These are phyloP conservation scores for Diaphora mendica DNA, from an alignment of 2,888 invertebrate genomes.

Conservation along the genomic window DNA sequence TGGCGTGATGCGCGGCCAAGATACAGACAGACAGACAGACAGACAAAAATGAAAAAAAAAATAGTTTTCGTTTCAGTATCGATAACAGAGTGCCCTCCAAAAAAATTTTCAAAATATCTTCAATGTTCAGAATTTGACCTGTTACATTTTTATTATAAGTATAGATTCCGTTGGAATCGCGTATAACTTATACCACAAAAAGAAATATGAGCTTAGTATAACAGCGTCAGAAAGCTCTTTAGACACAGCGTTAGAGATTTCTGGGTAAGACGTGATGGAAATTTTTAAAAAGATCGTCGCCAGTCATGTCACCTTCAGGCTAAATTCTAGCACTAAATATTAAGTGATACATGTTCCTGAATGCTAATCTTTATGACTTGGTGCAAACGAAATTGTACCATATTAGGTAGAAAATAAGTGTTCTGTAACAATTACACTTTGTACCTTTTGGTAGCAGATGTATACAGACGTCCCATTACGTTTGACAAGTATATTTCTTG, in stretches of 20 bases:
- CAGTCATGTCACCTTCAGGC: constrained; percentile 16
- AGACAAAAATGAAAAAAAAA: no score
- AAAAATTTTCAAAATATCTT: no score
- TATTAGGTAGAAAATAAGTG: background rate
- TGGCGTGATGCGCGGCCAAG: no score
- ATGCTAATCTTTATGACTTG: background rate
- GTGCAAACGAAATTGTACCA: background rate
- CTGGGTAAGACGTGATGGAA: constrained; percentile 55
- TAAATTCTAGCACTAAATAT: constrained; percentile 3
- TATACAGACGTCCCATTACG: background rate
- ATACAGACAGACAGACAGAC: no score
- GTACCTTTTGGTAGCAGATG: background rate
- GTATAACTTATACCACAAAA: constrained; percentile 33
- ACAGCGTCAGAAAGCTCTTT: constrained; percentile 61
- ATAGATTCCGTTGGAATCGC: background rate
- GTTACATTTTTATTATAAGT: no score
- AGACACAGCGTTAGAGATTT: constrained; percentile 61
- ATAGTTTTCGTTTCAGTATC: no score
- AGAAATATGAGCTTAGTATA: constrained; percentile 59
- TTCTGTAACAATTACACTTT: background rate
- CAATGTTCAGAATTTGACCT: no score
- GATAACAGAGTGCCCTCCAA: no score
- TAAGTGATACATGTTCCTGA: background rate
- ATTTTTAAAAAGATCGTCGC: constrained; percentile 37
- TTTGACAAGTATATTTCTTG: background rate